These are phyloP conservation scores for Gisinianus flammeolus DNA, from an alignment of 2,888 invertebrate genomes.

Conservation along the genomic window DNA sequence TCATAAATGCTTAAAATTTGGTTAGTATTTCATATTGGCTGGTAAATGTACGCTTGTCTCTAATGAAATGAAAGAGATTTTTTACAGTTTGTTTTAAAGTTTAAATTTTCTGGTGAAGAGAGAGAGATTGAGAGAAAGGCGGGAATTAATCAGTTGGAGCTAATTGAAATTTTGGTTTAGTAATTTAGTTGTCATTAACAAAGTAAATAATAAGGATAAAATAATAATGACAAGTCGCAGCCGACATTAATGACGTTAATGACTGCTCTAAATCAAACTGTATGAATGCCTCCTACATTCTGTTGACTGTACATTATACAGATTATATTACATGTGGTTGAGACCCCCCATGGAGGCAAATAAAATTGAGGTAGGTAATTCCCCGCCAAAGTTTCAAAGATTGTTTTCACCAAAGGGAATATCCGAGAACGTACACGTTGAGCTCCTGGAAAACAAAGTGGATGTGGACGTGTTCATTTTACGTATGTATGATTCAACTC, in stretches of 20 bases:
- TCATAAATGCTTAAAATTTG: too few species aligned
- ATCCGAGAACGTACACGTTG: neutral
- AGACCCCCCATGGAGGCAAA: constrained; percentile 12
- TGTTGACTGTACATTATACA: neutral
- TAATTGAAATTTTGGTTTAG: neutral
- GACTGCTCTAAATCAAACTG: neutral
- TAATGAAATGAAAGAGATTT: too few species aligned
- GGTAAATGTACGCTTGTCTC: too few species aligned
- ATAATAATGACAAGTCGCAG: neutral
- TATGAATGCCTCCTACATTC: too few species aligned
- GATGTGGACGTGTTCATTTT: neutral
- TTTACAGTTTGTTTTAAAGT: too few species aligned
- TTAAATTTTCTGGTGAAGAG: too few species aligned
- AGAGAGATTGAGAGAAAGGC: too few species aligned
- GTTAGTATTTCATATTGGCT: too few species aligned
- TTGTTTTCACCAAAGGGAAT: constrained; percentile 33
- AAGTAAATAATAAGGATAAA: too few species aligned
- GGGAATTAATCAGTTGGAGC: neutral
- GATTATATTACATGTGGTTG: constrained; percentile 24
- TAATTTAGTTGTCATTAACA: neutral
- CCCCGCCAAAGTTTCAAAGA: constrained; percentile 24
- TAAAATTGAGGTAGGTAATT: constrained; percentile 30
- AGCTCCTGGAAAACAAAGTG: neutral
- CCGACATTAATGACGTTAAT: too few species aligned
- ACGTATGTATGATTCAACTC: neutral